Evolutionary conservation across 2,797 vertebrate species (phyloP).

Genomic region (Threskiornis aethiopicus): DNA sequence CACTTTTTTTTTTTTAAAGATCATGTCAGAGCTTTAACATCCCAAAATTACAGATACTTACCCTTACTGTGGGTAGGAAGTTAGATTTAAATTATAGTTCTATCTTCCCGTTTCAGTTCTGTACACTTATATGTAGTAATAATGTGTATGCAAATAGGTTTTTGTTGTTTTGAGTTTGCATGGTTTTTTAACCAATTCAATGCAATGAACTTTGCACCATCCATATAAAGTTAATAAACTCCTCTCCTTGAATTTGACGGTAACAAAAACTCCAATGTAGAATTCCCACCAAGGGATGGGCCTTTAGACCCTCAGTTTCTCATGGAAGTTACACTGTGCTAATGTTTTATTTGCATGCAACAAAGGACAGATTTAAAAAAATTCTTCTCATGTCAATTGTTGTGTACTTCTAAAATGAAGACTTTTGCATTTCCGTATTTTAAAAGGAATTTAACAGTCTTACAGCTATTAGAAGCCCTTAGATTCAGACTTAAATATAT

Average conservation of each 20-base stretch:
- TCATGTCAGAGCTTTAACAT: conserved; percentile 26
- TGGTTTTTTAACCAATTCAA: background rate
- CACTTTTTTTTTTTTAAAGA: background rate
- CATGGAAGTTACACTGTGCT: background rate
- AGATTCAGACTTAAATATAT: background rate
- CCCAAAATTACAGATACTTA: conserved; percentile 15
- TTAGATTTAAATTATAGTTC: background rate
- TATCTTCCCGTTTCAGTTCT: conserved; percentile 12
- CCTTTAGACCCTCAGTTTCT: background rate
- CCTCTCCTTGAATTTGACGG: background rate
- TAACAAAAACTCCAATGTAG: background rate
- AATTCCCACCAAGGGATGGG: background rate
- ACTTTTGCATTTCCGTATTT: background rate
- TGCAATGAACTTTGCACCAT: background rate
- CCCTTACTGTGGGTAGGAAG: background rate
- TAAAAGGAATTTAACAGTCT: background rate
- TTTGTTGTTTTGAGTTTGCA: background rate
- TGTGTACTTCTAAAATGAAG: background rate
- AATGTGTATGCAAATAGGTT: background rate
- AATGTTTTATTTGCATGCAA: background rate
- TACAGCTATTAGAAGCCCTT: background rate
- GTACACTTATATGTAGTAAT: background rate
- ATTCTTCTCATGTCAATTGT: background rate
- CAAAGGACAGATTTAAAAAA: background rate
- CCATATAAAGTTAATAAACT: background rate